Evolutionary conservation across 2,888 invertebrate species (phyloP).

Genomic region (Chelonus formosanus): DNA sequence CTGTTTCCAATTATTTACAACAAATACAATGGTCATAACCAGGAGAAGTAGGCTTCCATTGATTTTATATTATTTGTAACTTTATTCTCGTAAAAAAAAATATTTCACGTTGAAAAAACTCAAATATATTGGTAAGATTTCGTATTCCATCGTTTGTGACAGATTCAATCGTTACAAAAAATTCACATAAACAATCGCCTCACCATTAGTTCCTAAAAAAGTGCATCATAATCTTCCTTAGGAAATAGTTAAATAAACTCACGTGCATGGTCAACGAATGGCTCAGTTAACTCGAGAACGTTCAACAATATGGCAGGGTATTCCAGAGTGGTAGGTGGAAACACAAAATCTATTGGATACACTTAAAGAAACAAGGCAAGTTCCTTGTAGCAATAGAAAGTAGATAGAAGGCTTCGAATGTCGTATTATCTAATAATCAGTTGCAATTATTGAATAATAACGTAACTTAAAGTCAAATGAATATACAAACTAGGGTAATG

Average conservation of each 20-base stretch:
- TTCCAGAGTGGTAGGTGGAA: constrained; percentile 94
- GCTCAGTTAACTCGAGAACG: constrained; percentile 66
- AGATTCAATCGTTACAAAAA: no score
- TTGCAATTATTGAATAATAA: constrained; percentile 54
- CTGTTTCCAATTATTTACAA: no score
- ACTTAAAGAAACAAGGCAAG: constrained; percentile 77
- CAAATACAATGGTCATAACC: no score
- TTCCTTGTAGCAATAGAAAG: constrained; percentile 88
- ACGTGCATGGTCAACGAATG: constrained; percentile 56
- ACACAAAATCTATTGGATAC: constrained; percentile 79
- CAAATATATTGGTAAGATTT: no score
- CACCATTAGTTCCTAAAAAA: constrained; percentile 52
- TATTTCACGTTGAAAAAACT: no score
- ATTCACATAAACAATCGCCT: constrained; percentile 49
- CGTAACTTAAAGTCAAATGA: constrained; percentile 57
- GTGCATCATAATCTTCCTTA: constrained; percentile 53
- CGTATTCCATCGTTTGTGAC: no score
- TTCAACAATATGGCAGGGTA: constrained; percentile 79
- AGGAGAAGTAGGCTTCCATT: no score
- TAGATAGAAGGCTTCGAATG: constrained; percentile 92
- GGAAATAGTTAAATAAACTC: constrained; percentile 15
- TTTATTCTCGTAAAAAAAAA: no score
- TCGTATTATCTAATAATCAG: constrained; percentile 63
- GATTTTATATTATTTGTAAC: no score
- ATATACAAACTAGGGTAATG: constrained; percentile 56